Evolutionary conservation across 92 coral and sea anemone genomes (phyloP), one percentile per base, ranked within the genome.

Genomic region (Zoanthus sansibaricus): DNA sequence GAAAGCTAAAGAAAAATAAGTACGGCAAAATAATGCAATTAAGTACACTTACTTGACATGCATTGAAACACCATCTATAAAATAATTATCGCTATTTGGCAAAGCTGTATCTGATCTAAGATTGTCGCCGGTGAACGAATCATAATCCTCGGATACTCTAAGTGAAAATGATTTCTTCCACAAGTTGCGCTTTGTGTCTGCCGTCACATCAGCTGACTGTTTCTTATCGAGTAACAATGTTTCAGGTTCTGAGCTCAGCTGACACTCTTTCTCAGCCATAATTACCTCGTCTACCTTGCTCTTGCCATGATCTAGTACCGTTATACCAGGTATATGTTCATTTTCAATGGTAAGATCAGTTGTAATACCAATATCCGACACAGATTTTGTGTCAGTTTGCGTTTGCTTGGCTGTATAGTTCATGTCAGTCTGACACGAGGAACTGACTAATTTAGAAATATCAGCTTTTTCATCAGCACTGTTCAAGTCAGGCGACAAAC

Each of bases 11-110:
- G 7, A 20, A 17, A 17, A 18, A 48, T 25, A 17, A 7, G 18
- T 30, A 58, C 48, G 8, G 42, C 16, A 54, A 12, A n/a, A 18
- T 14, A 46, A 33, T 15, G 51, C 6, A 32, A n/a, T 11, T 2
- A 31, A 30, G 4, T 31, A 5, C 44, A 67, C 94, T 46, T 84
- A 96, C 98, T 91, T 91, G 68, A 92, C 95, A 74, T 92, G 98
- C 82, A 96, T 80, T 4, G 95, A 90, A 55, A 96, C 98, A 18
- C 98, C 99, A 59, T 93, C 96, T 62, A 96, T 94, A 88, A 93
- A 96, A 86, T 91, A 88, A 31, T 86, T 93, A 72, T 89, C 88
- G 79, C 76, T 91, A 11, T 72, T 82, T 71, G 77, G 78, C 32
- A 83, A n/a, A 3, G 85, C 71, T 7, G 85, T 64, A 55, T 32